Percentiles rank a stretch among this genome's conserved stretches.
These are phyloP conservation scores for Gryllus longicercus DNA, from an alignment of 2,888 invertebrate genomes.

Conservation along the genomic window DNA sequence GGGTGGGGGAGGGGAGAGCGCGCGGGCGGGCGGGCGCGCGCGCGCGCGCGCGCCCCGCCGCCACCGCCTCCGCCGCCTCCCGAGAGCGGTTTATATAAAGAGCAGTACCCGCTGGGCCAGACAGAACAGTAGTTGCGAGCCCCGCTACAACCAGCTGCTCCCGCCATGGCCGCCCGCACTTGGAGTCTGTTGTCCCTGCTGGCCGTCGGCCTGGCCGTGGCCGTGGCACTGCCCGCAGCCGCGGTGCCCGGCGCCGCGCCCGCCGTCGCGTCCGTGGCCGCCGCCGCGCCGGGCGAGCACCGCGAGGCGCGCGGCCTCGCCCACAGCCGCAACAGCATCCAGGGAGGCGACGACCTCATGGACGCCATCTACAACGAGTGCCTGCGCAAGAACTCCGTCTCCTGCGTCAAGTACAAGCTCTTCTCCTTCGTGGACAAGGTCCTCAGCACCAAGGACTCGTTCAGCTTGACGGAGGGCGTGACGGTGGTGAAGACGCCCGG, in stretches of 20 bases:
- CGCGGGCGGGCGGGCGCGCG: not conserved
- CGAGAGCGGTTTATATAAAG: slow-evolving; percentile 23
- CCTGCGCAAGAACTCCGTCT: slow-evolving; percentile 75
- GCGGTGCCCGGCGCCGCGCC: slow-evolving; percentile 25
- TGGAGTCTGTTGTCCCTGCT: slow-evolving; percentile 22
- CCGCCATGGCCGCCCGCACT: slow-evolving; percentile 22
- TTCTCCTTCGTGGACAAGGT: slow-evolving; percentile 81
- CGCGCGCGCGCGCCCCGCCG: not conserved
- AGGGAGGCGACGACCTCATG: slow-evolving; percentile 74
- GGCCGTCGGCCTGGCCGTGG: not conserved
- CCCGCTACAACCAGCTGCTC: not conserved
- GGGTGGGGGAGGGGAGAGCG: slow-evolving; percentile 18
- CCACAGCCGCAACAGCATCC: slow-evolving; percentile 56
- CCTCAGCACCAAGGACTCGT: slow-evolving; percentile 74
- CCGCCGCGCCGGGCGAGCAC: slow-evolving; percentile 68
- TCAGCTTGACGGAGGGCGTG: slow-evolving; percentile 76
- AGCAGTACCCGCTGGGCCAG: not conserved
- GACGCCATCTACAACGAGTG: slow-evolving; percentile 74
- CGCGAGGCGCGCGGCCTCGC: slow-evolving; percentile 47
- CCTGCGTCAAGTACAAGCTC: slow-evolving; percentile 82
- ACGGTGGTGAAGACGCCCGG: slow-evolving; percentile 69
- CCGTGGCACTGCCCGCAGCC: slow-evolving; percentile 27
- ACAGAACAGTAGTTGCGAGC: not conserved
- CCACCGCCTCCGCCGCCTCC: too few species aligned
- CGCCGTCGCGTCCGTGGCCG: slow-evolving; percentile 44